phyloP scores from a whole-genome alignment of 2,888 invertebrate species.

The Heliconius ismenius region DNA sequence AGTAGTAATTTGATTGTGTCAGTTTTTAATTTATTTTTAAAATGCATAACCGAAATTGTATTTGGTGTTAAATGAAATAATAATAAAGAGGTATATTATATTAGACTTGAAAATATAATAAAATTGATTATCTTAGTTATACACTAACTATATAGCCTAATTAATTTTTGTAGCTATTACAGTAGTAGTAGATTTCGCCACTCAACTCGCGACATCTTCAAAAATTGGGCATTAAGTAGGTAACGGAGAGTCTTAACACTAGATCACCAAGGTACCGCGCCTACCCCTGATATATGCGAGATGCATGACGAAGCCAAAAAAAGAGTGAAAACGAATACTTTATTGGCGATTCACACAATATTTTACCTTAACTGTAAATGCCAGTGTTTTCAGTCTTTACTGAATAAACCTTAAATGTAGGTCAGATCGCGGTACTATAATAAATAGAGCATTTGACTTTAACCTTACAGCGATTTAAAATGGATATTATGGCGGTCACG shows the following conservation, averaged over 20 bases:
- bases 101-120: too few species aligned
- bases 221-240: background rate
- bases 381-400: conserved; percentile 9
- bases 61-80: background rate
- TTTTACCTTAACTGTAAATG: background rate
- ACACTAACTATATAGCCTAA: too few species aligned
- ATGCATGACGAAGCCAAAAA: background rate
- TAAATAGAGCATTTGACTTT: conserved; percentile 54
- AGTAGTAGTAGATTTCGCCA: background rate
- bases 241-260: background rate
- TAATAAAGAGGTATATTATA: background rate
- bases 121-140: too few species aligned
- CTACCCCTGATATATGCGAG: background rate
- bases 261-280: background rate
- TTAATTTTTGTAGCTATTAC: too few species aligned
- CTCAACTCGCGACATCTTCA: background rate
- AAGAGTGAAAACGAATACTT: background rate
- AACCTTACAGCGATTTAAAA: conserved; percentile 58
- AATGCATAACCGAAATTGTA: background rate
- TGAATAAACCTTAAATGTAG: conserved; percentile 39
- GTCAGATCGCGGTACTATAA: conserved; percentile 44
- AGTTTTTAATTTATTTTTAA: conserved; percentile 18
- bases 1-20: conserved; percentile 20
- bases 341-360: background rate
- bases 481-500: conserved; percentile 47